Evolutionary conservation across 64 coral and sea anemone genomes (phyloP), one percentile per base, ranked within the genome.

Genomic region (Dendronephthya gigantea): DNA sequence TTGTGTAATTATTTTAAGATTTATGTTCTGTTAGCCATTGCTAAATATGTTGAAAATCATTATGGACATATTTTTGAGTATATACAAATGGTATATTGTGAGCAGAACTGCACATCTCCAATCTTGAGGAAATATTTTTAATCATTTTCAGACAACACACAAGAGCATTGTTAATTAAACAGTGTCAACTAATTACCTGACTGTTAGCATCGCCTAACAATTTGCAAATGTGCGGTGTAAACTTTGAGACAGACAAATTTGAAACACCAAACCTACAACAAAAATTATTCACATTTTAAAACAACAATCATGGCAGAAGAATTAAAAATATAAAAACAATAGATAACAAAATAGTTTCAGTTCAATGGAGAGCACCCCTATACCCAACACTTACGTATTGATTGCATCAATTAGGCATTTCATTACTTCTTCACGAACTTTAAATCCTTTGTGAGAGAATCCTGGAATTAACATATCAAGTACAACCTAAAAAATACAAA

Each of bases 201-300:
- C 92, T 97, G 85, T 93, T 93, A 13, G 95, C 92, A 45, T 98
- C 95, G 39, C 92, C 95, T 82, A 98, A 89, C 38, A 98, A 92
- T 83, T 98, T 98, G 49, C 95, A 98, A 27, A 98, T 98, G 45
- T 98, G 90, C 48, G 95, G 95, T 34, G 93, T 92, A 92, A 98
- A 98, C 83, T 93, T 98, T 30, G 95, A 98, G 34, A 98, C 55
- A 9, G 92, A 93, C 22, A 98, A 66, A 28, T 74, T 84, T 75
- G 95, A 88, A 43, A 81, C 87, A 25, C 95, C 95, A 92, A 93
- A 98, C 47, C 95, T 98, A 58, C 87, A 83, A 11, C n/a, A 74
- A 83, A 1, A 83, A 25, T 39, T 33, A 86, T 33, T 23, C 35
- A 50, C 19, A 40, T 40, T 17, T 62, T 0, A 1, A 19, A 19